Base-by-base conservation (phyloP, 2,888 invertebrate species). In the Meteorus colon region DNA sequence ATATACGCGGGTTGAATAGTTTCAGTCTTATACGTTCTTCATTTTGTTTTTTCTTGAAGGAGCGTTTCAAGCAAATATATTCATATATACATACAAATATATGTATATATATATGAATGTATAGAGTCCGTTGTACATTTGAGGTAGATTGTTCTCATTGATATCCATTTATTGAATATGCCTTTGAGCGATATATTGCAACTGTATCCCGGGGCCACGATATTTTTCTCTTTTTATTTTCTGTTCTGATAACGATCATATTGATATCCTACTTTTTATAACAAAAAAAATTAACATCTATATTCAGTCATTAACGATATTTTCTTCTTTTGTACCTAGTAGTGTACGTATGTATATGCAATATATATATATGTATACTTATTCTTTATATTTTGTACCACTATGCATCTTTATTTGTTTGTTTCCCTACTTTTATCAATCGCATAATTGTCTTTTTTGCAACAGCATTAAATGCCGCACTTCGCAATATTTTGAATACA, bases 181-280 rank as follows among this genome's bases (percentile, higher is more conserved):
- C 77, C 77, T 78, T 76, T 85, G 86, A 86, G 85, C 85, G 85
- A 84, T 86, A 68, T 76, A 88, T 88, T 88, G 88, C 88, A 88
- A 79, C 86, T 85, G 84, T 85, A 85, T 88, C 88, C 88, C 88
- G 84, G 84, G 84, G 84, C 86, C 86, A 82, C 81, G 70, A 74
- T 77, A 67, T 74, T 71, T 59, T 62, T 81, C 59, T 63, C 19
- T 48, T 41, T 72, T 37, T 66, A 62, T 34, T 41, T 51, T 66
- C 41, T 81, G 68, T 73, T 80, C 78, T 73, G 71, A 80, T 82
- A 83, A 83, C 81, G 78, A 85, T 81, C 78, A 74, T 76, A 81
- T 77, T 80, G 80, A 79, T 81, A 81, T 69, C 84, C 81, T 83
- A 84, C 65, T 80, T 82, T 84, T 79, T 68, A 68, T 78, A 86